Base-by-base conservation (phyloP, 1,140 invertebrate species). In the Adelges cooleyi region DNA sequence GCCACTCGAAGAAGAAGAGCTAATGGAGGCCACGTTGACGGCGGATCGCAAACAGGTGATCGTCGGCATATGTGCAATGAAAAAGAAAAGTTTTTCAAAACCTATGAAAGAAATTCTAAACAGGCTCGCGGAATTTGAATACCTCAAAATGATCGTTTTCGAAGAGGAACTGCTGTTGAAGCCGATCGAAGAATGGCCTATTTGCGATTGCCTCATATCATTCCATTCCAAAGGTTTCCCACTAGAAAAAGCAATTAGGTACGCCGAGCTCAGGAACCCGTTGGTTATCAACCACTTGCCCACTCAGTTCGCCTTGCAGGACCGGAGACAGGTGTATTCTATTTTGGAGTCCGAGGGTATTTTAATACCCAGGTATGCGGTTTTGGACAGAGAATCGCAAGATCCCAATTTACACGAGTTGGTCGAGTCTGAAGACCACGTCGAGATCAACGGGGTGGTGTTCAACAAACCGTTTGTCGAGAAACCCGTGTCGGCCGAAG, bases 401-500 rank as follows among this genome's bases (percentile, higher is more conserved):
- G 87, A 95, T 77, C 89, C 90, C 6, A 90, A 90, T 80, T 65
- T 94, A 78, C 88, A 93, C 74, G 87, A 94, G 73, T 77, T 99
- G 27, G 86, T 95, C 17, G 96, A 99, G 75, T 92, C 89, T 2
- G 96, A 99, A 74, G 97, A 99, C 79, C 92, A 97, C 71, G 95
- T 99, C 10, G 96, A 99, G 78, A 92, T 99, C 5, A 95, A 98
- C 75, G 95, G 95, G 4, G 84, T 93, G 22, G 85, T 90, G 2
- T 99, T 99, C 73, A 96, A 97, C 73, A 99, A 98, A 75, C 97
- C 97, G 0, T 99, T 99, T 80, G 97, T 99, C 0, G 97, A 99
- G 76, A 98, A 98, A 75, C 95, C 95, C 1, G 85, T 95, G 42
- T 96, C 92, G 20, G 97, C 97, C 0, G 97, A 99, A 78, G 95